Evolutionary conservation across 2,888 invertebrate species (phyloP).

Genomic region (Acholoe squamosa): DNA sequence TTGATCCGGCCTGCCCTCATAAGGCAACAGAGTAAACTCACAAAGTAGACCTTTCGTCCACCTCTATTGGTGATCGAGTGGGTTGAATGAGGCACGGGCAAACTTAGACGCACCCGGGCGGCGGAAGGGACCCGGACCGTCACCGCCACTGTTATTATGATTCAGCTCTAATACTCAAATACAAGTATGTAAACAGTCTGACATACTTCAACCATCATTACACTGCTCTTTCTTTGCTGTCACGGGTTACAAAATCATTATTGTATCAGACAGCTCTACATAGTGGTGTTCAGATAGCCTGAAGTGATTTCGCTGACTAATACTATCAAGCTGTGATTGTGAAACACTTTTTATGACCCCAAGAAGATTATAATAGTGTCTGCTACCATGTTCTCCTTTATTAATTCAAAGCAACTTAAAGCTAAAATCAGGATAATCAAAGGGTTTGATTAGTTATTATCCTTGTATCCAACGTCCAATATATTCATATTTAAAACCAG

Average conservation of each 20-base stretch:
- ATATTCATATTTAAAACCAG: neutral
- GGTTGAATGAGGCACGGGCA: neutral
- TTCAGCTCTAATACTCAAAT: neutral
- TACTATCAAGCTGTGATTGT: neutral
- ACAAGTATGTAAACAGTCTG: neutral
- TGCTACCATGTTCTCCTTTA: neutral
- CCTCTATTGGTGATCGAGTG: neutral
- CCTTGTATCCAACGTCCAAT: neutral
- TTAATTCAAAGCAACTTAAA: neutral
- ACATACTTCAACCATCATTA: neutral
- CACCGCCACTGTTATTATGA: neutral
- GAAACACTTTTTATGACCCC: neutral
- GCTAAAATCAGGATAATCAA: neutral
- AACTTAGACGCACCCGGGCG: neutral
- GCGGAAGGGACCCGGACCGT: neutral
- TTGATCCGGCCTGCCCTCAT: constrained; percentile 21
- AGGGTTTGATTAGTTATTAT: neutral
- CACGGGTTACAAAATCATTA: neutral
- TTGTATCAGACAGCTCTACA: neutral
- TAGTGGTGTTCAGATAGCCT: neutral
- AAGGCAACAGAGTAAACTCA: neutral
- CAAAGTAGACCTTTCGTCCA: neutral
- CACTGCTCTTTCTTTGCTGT: neutral
- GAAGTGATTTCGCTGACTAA: neutral
- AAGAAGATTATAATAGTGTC: neutral